Evolutionary conservation across 2,888 invertebrate species (phyloP), one percentile per base, ranked within the genome.

Genomic region (Drosophila buzzatii): DNA sequence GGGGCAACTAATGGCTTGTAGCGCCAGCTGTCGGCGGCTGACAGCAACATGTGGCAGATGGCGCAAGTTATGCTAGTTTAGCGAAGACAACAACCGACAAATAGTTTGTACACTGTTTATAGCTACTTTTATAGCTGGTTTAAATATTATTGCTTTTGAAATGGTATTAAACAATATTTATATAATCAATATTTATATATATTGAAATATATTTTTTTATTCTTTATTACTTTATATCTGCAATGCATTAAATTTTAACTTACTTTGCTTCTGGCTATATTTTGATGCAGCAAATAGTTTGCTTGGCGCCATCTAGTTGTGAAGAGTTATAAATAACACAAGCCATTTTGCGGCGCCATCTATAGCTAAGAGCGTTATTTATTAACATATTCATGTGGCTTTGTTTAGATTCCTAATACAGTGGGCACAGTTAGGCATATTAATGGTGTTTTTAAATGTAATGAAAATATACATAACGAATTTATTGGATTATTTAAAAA

Each of bases 21-120:
- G 49, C 59, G 59, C 58, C 68, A 67, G 16, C 70, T 67, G 4
- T 18, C 10, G 31, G 10, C n/a, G 2, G 6, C n/a, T 10, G 2
- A 16, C 14, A 6, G 33, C 10, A 39, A 23, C 23, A 4, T 5
- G n/a, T 6, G 1, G 8, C 20, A 23, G 37, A 8, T 42, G 18
- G 23, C 16, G 33, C 27, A 9, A 37, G 10, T 42, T 49, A 12
- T 2, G 5, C 9, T 0, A 23, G 6, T 7, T 33, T 41, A 66
- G 68, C 33, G 14, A 55, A 53, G 45, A 23, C 23, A 66, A 16
- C 31, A 53, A 66, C 39, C 68, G 0, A 3, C 2, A 7, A 10
- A 6, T 16, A 27, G 2, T 47, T 47, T 12, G 3, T 10, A 7
- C 8, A 37, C 12, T 6, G 14, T 23, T 39, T 39, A 59, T 39